These are phyloP conservation scores for Ascaphus truei DNA, from an alignment of 2,113 vertebrate genomes.

Conservation along the genomic window DNA sequence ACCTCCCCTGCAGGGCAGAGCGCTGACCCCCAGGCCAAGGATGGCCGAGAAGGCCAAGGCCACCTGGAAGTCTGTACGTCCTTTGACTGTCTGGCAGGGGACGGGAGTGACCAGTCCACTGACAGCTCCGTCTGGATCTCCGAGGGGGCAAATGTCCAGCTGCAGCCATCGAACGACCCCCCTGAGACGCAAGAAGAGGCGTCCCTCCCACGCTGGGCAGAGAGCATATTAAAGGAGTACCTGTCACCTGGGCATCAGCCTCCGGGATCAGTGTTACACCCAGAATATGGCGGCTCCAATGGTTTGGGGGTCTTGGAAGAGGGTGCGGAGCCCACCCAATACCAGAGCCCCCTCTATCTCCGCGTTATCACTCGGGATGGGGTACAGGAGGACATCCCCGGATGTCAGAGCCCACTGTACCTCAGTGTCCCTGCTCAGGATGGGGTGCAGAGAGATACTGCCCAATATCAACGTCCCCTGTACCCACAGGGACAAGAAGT, in stretches of 20 bases:
- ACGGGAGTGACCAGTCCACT: neutral
- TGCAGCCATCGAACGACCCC: neutral
- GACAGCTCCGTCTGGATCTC: too few relatives aligned
- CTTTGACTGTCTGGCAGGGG: neutral
- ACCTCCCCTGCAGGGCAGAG: neutral
- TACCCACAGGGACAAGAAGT: neutral
- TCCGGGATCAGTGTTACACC: neutral
- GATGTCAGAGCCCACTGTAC: neutral
- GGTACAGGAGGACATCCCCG: neutral
- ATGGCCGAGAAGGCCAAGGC: neutral
- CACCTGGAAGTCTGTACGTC: constrained; percentile 7
- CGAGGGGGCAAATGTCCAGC: neutral
- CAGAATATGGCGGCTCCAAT: neutral
- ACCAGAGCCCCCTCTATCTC: constrained; percentile 1
- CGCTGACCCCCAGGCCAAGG: neutral
- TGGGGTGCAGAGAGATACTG: neutral
- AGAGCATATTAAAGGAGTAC: constrained; percentile 16
- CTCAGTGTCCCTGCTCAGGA: neutral
- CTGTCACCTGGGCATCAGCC: neutral
- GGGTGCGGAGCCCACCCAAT: neutral
- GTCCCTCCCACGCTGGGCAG: constrained; percentile 10
- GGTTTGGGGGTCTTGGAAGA: neutral
- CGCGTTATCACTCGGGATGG: neutral
- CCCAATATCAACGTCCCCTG: neutral
- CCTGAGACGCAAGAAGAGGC: neutral